These are phyloP conservation scores for Schlechtendalia chinensis DNA, from an alignment of 1,140 invertebrate species.

Conservation along the genomic window DNA sequence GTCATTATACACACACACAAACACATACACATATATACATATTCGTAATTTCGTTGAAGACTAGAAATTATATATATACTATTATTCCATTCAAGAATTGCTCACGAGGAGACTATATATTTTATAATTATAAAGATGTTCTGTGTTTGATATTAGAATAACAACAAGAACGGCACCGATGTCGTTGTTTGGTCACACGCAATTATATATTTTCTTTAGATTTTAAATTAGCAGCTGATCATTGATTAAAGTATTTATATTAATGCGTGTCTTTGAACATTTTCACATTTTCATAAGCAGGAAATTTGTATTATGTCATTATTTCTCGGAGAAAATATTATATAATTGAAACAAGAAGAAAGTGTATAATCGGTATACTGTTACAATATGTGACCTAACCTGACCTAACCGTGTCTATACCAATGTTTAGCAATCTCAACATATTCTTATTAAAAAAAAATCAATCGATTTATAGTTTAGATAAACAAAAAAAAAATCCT, in stretches of 20 bases:
- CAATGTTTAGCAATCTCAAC: too few relatives aligned
- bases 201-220: constrained; percentile 10
- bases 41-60: neutral
- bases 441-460: too few relatives aligned
- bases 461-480: too few relatives aligned
- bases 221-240: constrained; percentile 7
- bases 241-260: constrained; percentile 5
- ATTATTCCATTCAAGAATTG: constrained; percentile 24
- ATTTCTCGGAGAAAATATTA: neutral
- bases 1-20: neutral
- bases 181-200: constrained; percentile 15
- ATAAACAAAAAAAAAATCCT: too few relatives aligned
- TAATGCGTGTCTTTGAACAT: neutral
- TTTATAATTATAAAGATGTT: neutral
- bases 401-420: too few relatives aligned
- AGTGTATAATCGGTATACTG: neutral
- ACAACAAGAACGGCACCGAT: neutral
- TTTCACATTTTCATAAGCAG: neutral
- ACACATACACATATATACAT: too few relatives aligned
- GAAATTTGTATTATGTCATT: neutral
- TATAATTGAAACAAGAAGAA: neutral
- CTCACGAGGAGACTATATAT: neutral
- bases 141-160: neutral
- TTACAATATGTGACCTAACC: too few relatives aligned
- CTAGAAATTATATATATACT: constrained; percentile 5